phyloP scores from a whole-genome alignment of 2,888 invertebrate species.

The Leucophenga maculata region DNA sequence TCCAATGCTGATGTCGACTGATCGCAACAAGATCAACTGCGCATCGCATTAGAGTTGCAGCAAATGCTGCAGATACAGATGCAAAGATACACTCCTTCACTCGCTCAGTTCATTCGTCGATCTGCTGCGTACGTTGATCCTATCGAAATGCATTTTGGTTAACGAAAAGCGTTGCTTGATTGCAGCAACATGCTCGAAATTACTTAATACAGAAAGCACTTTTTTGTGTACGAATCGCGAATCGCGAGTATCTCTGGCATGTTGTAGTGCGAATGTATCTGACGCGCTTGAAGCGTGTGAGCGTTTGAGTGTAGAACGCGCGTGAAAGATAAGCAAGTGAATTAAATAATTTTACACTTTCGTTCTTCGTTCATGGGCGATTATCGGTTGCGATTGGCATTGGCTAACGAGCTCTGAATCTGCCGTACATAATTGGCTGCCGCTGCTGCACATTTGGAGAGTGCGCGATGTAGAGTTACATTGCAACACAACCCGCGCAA shows the following conservation, averaged over 20 bases:
- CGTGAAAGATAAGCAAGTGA: slow-evolving; percentile 53
- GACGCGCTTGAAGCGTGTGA: neutral
- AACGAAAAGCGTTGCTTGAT: slow-evolving; percentile 55
- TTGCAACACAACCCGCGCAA: neutral
- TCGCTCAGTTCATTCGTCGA: neutral
- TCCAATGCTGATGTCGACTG: neutral
- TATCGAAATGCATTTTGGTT: slow-evolving; percentile 27
- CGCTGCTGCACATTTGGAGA: too few species aligned
- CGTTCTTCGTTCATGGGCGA: slow-evolving; percentile 44
- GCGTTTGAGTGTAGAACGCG: neutral
- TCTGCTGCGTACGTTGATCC: slow-evolving; percentile 32
- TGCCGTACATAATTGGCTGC: slow-evolving; percentile 48
- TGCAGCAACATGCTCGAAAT: slow-evolving; percentile 64
- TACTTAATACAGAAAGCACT: slow-evolving; percentile 51
- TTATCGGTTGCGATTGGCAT: slow-evolving; percentile 65
- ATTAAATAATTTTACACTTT: slow-evolving; percentile 65
- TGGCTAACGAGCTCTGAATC: slow-evolving; percentile 54
- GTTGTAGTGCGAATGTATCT: slow-evolving; percentile 7
- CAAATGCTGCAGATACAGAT: slow-evolving; percentile 29
- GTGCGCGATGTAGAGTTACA: neutral
- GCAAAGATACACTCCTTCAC: slow-evolving; percentile 33
- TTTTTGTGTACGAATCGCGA: too few species aligned
- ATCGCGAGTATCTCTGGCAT: slow-evolving; percentile 24
- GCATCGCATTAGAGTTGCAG: slow-evolving; percentile 29
- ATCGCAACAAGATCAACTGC: slow-evolving; percentile 20